Conservation (phyloP, 2,797 vertebrate genomes). For the Alauda arvensis region DNA sequence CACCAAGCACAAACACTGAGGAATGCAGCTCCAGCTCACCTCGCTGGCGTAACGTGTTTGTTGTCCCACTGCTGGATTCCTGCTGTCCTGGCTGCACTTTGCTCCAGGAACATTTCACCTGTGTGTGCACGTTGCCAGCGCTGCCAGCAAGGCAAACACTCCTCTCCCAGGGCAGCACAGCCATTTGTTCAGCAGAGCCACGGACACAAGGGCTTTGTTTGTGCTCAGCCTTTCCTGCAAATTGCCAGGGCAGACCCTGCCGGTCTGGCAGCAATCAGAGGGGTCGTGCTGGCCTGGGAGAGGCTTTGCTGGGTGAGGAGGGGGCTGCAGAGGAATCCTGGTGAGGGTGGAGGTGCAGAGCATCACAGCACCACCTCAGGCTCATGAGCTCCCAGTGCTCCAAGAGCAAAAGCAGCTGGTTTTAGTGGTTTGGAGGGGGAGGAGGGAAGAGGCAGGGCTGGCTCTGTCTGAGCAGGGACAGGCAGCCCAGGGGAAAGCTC, state of each 20-base stretch:
- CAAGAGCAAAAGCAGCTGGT: neutral
- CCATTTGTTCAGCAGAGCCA: neutral
- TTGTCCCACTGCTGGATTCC: neutral
- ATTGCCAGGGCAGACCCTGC: neutral
- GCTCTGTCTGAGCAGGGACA: neutral
- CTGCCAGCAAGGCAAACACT: slow-evolving; percentile 18
- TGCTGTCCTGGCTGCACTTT: slow-evolving; percentile 41
- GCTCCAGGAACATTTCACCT: slow-evolving; percentile 48
- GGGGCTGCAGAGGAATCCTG: neutral
- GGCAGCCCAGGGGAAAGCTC: neutral
- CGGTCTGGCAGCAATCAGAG: neutral
- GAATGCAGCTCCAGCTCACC: slow-evolving; percentile 42
- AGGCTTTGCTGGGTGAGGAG: neutral
- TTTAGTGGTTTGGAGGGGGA: neutral
- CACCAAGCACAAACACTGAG: slow-evolving; percentile 9
- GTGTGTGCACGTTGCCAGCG: neutral
- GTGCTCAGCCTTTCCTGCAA: neutral
- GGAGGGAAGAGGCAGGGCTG: neutral
- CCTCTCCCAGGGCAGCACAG: neutral
- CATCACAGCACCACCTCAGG: neutral
- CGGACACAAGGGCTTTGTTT: neutral
- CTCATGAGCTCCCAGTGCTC: neutral
- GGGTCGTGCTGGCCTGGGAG: neutral
- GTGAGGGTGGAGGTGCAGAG: neutral
- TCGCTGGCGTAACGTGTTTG: slow-evolving; percentile 34